A percentile compares a stretch with the other conserved stretches of the same genome.
Evolutionary conservation across 2,113 vertebrate species (phyloP).

Genomic region (Phaetusa simplex): DNA sequence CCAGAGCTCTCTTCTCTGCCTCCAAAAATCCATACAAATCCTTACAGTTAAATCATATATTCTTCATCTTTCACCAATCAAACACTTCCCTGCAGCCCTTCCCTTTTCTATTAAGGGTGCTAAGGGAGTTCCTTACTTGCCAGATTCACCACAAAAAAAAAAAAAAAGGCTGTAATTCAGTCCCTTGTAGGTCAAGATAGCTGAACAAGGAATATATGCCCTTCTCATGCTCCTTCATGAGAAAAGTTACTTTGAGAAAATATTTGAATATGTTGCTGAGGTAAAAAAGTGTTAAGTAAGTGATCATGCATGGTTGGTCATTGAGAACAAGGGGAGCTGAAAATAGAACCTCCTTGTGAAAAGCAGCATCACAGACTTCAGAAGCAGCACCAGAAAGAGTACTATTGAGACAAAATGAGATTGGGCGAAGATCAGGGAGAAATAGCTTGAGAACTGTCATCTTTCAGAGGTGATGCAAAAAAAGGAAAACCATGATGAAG

Average conservation of each 20-base stretch:
- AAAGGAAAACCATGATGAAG: not conserved
- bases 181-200: not conserved
- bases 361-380: constrained; percentile 7
- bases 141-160: not conserved
- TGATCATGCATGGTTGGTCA: constrained; percentile 17
- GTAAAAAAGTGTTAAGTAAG: constrained; percentile 24
- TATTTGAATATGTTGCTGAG: not conserved
- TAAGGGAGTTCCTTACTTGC: not conserved
- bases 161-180: not conserved
- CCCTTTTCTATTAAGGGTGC: not conserved
- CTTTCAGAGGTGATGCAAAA: not conserved
- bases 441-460: not conserved
- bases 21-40: not conserved
- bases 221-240: not conserved
- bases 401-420: not conserved
- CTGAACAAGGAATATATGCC: not conserved
- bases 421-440: not conserved
- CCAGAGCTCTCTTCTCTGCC: not conserved
- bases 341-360: constrained; percentile 50
- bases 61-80: not conserved
- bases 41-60: not conserved
- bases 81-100: not conserved
- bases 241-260: constrained; percentile 19
- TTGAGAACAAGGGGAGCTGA: constrained; percentile 30
- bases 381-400: not conserved